Conservation (phyloP, 2,888 invertebrate genomes). For the Campoplex capitator region DNA sequence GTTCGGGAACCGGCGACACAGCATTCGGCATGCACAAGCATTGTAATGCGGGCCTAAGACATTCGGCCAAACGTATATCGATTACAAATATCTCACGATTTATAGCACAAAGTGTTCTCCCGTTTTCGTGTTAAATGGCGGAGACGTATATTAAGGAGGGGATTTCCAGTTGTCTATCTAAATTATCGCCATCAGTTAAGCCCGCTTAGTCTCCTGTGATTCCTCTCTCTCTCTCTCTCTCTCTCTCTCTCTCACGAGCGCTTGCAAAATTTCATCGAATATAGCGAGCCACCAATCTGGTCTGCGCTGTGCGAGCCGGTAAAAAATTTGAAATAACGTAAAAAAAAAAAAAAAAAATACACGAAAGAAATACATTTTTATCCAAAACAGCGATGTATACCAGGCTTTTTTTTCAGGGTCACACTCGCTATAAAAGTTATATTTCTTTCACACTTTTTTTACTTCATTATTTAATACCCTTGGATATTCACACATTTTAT, state of each 20-base stretch:
- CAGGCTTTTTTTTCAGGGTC: constrained; percentile 40
- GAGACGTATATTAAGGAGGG: constrained; percentile 16
- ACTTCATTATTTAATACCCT: constrained; percentile 5
- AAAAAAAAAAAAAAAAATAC: not conserved
- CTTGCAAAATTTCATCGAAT: constrained; percentile 51
- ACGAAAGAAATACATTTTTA: not conserved
- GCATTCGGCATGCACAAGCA: constrained; percentile 20
- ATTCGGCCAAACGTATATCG: constrained; percentile 40
- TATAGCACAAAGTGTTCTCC: constrained; percentile 21
- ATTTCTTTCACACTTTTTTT: constrained; percentile 25
- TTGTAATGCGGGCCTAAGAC: constrained; percentile 27
- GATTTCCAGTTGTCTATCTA: constrained; percentile 57
- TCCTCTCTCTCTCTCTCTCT: not conserved
- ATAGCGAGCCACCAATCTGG: constrained; percentile 34
- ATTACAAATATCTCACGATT: constrained; percentile 55
- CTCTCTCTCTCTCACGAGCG: constrained; percentile 3
- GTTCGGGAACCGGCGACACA: constrained; percentile 20
- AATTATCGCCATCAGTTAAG: constrained; percentile 52
- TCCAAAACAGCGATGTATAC: constrained; percentile 25
- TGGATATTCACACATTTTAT: constrained; percentile 1
- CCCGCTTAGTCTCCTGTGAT: not conserved
- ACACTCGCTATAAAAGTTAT: constrained; percentile 26
- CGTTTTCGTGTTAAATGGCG: constrained; percentile 5
- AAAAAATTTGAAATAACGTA: not conserved
- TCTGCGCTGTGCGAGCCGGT: constrained; percentile 19